Conservation (phyloP, 2,113 vertebrate species). For the Saguinus imperator region DNA sequence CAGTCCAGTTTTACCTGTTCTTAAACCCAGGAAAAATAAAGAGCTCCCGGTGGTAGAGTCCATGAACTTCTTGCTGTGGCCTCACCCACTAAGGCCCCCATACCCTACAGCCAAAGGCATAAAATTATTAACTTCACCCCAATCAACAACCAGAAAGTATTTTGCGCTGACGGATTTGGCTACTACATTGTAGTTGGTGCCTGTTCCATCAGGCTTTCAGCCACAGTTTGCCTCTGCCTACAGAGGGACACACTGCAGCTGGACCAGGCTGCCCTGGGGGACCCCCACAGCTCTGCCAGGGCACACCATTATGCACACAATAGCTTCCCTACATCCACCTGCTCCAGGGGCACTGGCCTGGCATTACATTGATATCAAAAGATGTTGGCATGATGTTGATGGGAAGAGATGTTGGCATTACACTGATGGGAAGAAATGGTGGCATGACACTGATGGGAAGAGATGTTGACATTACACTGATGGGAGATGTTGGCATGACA, state of each 20-base stretch:
- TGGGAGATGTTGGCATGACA: too few relatives aligned
- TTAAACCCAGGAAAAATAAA: too few relatives aligned
- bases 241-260: neutral
- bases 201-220: neutral
- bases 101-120: neutral
- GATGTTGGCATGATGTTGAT: too few relatives aligned
- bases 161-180: neutral
- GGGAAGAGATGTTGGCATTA: too few relatives aligned
- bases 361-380: neutral
- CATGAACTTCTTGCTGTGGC: neutral
- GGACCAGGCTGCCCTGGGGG: neutral
- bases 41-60: too few relatives aligned
- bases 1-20: neutral
- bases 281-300: too few relatives aligned
- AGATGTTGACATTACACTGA: too few relatives aligned
- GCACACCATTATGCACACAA: too few relatives aligned
- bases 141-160: neutral
- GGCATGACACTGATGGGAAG: too few relatives aligned
- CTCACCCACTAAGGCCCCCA: neutral
- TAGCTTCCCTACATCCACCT: accelerated
- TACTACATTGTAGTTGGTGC: neutral
- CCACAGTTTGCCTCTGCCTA: neutral
- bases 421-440: too few relatives aligned
- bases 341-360: neutral
- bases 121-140: neutral